Percentiles rank a stretch among this genome's conserved stretches.
Conservation (phyloP, 2,888 invertebrate species). For the Drosophila suboccidentalis region DNA sequence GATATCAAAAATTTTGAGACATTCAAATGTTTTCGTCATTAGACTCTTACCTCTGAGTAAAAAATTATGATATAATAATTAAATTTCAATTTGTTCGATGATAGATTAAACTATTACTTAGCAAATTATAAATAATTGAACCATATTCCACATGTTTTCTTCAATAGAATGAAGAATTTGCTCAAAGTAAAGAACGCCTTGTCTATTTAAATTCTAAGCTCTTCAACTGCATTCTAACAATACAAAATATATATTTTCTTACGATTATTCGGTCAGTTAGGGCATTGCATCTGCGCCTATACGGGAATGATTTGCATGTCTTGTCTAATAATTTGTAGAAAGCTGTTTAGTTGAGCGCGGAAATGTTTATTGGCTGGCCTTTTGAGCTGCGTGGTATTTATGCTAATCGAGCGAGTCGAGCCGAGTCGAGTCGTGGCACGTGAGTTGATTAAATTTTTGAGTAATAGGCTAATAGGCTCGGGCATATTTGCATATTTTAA, state of each 20-base stretch:
- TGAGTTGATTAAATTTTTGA: conserved; percentile 81
- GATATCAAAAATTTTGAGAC: no score
- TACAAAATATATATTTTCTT: background rate
- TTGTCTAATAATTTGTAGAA: conserved; percentile 56
- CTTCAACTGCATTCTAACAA: no score
- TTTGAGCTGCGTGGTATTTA: conserved; percentile 66
- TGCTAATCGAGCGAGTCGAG: conserved; percentile 69
- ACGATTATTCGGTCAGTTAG: conserved; percentile 1
- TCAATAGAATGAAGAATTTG: no score
- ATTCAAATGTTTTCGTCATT: no score
- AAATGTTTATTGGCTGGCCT: conserved; percentile 74
- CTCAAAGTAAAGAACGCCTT: no score
- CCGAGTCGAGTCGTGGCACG: conserved; percentile 59
- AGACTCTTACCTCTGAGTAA: no score
- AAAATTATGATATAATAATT: no score
- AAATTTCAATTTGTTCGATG: no score
- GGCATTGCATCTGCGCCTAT: conserved; percentile 3
- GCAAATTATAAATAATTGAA: no score
- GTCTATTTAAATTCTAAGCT: no score
- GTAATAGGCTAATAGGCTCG: conserved; percentile 56
- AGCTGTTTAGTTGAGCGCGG: conserved; percentile 62
- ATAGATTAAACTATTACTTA: no score
- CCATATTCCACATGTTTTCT: no score
- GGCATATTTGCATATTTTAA: conserved; percentile 73
- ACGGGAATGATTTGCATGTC: background rate